These are phyloP conservation scores for Sesamia inferens DNA, from an alignment of 2,888 invertebrate genomes.

Conservation along the genomic window DNA sequence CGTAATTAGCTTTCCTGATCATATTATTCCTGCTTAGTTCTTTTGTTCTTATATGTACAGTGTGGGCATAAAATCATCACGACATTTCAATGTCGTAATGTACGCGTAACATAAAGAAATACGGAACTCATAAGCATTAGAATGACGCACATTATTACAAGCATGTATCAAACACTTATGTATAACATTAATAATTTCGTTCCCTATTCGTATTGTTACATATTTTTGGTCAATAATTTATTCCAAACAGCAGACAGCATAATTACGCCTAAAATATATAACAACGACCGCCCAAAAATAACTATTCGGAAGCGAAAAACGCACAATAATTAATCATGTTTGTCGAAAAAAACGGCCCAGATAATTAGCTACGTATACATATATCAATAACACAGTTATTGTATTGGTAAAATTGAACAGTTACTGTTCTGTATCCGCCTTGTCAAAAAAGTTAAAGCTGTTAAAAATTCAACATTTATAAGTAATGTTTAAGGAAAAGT, in stretches of 20 bases:
- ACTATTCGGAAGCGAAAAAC: conserved; percentile 32
- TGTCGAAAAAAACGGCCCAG: conserved; percentile 27
- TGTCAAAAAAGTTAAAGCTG: conserved; percentile 33
- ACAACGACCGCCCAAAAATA: conserved; percentile 3
- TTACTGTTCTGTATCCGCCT: conserved; percentile 41
- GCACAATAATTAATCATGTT: conserved; percentile 40
- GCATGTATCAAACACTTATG: conserved; percentile 33
- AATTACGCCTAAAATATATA: conserved; percentile 24
- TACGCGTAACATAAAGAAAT: conserved; percentile 53
- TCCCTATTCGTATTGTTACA: conserved; percentile 23
- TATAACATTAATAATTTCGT: conserved; percentile 48
- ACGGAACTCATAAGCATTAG: conserved; percentile 57
- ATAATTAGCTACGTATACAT: conserved; percentile 35
- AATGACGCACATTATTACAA: conserved; percentile 50
- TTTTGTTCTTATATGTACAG: conserved; percentile 13
- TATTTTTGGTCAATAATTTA: conserved; percentile 23
- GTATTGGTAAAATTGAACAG: conserved; percentile 17
- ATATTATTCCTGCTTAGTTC: conserved; percentile 11
- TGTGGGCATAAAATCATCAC: conserved; percentile 58
- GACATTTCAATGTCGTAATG: conserved; percentile 62
- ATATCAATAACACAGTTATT: conserved; percentile 39
- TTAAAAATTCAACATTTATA: conserved; percentile 8
- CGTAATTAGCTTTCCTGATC: not conserved
- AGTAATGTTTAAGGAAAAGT: conserved; percentile 34
- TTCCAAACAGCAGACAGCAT: not conserved